Conservation (phyloP, 1,140 invertebrate genomes). For the Sarcophaga peregrina region DNA sequence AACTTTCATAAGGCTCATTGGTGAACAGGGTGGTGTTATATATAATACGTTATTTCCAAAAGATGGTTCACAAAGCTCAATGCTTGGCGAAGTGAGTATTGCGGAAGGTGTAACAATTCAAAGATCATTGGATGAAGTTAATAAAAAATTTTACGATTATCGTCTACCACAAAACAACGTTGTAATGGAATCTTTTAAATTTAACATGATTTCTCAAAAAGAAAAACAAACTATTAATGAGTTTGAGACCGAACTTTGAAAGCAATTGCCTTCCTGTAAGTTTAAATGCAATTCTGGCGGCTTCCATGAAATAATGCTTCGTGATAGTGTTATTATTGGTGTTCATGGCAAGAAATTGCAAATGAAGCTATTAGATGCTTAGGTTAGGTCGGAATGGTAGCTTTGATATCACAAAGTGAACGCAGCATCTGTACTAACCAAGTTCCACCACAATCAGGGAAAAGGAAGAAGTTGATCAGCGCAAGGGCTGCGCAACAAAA, state of each 20-base stretch:
- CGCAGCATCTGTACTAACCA: no score
- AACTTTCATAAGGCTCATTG: slow-evolving; percentile 43
- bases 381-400: no score
- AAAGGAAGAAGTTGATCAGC: no score
- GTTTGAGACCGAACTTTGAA: slow-evolving; percentile 48
- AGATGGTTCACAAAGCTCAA: slow-evolving; percentile 24
- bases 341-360: slow-evolving; percentile 37
- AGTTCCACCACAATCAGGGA: no score
- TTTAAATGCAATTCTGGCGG: slow-evolving; percentile 38
- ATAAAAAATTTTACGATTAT: no score
- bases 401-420: no score
- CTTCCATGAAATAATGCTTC: slow-evolving; percentile 41
- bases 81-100: slow-evolving; percentile 11
- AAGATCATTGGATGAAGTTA: no score
- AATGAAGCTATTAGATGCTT: slow-evolving; percentile 40
- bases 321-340: slow-evolving; percentile 41
- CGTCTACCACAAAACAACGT: no score
- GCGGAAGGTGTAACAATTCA: not conserved
- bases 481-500: no score
- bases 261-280: slow-evolving; percentile 26
- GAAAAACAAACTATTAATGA: no score
- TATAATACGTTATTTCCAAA: slow-evolving; percentile 41
- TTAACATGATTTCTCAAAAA: no score
- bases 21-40: slow-evolving; percentile 12
- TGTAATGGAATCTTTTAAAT: no score